A percentile compares a stretch with the other conserved stretches of the same genome.
phyloP scores from a whole-genome alignment of 2,113 vertebrate genomes.

The Pomatostomus ruficeps region DNA sequence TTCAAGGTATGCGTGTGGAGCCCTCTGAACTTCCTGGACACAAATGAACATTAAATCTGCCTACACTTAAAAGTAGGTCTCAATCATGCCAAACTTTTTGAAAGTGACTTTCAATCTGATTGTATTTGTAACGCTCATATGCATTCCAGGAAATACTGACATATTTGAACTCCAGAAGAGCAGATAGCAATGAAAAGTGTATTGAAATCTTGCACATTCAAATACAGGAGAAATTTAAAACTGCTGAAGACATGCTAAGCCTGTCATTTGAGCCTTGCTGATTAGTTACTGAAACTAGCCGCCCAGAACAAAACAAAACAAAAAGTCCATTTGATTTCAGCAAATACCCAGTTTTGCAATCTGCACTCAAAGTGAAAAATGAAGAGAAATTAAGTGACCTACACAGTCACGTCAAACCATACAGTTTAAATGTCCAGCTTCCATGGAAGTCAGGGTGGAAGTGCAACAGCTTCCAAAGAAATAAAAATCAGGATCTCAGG shows the following conservation, averaged over 20 bases:
- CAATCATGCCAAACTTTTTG: not conserved
- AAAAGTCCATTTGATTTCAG: not conserved
- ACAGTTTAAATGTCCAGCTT: not conserved
- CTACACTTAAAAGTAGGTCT: not conserved
- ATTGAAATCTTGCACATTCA: not conserved
- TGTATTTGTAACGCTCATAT: constrained; percentile 18
- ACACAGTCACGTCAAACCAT: not conserved
- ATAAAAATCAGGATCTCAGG: not conserved
- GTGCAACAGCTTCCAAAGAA: not conserved
- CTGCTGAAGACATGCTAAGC: not conserved
- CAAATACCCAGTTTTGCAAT: not conserved
- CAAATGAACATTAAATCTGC: constrained; percentile 4
- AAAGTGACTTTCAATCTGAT: constrained; percentile 29
- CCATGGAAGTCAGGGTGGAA: not conserved
- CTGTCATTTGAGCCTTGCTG: not conserved
- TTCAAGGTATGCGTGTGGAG: not conserved
- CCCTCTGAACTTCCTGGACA: constrained; percentile 17
- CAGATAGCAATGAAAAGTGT: not conserved
- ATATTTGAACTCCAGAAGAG: constrained; percentile 15
- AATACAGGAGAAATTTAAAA: not conserved
- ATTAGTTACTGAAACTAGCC: not conserved
- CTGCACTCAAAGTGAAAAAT: not conserved
- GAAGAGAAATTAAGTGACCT: not conserved
- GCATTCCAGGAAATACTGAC: constrained; percentile 43
- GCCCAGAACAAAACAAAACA: not conserved